Evolutionary conservation across 2,888 invertebrate species (phyloP).

Genomic region (Drosophila yooni): DNA sequence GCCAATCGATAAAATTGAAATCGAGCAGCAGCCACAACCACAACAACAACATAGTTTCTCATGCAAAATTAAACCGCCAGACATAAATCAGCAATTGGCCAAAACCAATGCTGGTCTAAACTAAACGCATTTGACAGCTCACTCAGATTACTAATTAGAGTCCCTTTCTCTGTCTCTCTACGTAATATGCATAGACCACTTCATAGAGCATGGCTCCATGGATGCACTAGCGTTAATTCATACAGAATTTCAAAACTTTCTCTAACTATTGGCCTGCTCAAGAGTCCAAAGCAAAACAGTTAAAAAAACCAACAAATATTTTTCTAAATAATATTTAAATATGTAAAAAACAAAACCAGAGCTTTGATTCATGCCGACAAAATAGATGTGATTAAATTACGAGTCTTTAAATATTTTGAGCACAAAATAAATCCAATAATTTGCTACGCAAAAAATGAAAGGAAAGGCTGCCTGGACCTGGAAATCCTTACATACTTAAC

Average conservation of each 20-base stretch:
- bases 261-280: background rate
- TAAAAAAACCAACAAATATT: no score
- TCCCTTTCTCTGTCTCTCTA: background rate
- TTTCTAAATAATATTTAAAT: no score
- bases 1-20: conserved; percentile 49
- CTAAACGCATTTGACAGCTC: conserved; percentile 1
- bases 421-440: background rate
- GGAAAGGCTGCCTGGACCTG: background rate
- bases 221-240: background rate
- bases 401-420: background rate
- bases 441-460: no score
- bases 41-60: conserved; percentile 7
- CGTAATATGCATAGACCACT: background rate
- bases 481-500: background rate
- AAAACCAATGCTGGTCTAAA: conserved; percentile 6
- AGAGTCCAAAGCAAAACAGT: background rate
- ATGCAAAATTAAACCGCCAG: conserved; percentile 22
- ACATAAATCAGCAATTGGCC: conserved; percentile 48
- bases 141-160: conserved; percentile 35
- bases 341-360: background rate
- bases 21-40: conserved; percentile 11
- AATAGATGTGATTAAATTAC: background rate
- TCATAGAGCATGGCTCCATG: background rate
- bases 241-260: background rate
- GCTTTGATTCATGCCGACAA: background rate